These are phyloP conservation scores for Oreochromis tanganicae DNA, from an alignment of 2,113 vertebrate species.

Conservation along the genomic window DNA sequence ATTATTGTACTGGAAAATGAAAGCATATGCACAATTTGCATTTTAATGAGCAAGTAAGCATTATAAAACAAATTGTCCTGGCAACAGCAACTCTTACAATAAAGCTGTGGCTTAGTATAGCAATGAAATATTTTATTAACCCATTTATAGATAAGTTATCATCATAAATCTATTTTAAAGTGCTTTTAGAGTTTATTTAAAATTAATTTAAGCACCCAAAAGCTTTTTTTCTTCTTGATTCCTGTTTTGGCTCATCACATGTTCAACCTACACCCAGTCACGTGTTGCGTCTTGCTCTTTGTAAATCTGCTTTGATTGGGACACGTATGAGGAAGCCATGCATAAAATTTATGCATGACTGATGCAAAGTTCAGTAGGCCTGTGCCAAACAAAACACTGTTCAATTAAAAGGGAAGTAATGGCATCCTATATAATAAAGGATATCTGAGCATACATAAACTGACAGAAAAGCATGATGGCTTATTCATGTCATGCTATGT, in stretches of 20 bases:
- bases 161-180: neutral
- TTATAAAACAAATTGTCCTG: conserved; percentile 65
- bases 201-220: neutral
- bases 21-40: conserved; percentile 75
- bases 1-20: conserved; percentile 72
- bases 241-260: neutral
- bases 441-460: conserved; percentile 65
- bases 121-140: conserved; percentile 34
- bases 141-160: conserved; percentile 4
- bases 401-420: conserved; percentile 76
- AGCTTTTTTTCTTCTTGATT: neutral
- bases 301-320: conserved; percentile 63
- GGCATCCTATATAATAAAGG: conserved; percentile 69
- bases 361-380: conserved; percentile 64
- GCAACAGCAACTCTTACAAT: conserved; percentile 39
- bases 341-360: conserved; percentile 69
- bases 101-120: conserved; percentile 34
- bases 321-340: conserved; percentile 58
- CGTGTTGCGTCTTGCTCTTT: conserved; percentile 38
- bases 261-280: neutral
- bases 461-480: conserved; percentile 65
- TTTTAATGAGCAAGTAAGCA: conserved; percentile 69
- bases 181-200: neutral
- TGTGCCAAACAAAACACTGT: conserved; percentile 66
- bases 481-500: conserved; percentile 70